phyloP scores from a whole-genome alignment of 2,113 vertebrate genomes.

The Apteryx mantelli region DNA sequence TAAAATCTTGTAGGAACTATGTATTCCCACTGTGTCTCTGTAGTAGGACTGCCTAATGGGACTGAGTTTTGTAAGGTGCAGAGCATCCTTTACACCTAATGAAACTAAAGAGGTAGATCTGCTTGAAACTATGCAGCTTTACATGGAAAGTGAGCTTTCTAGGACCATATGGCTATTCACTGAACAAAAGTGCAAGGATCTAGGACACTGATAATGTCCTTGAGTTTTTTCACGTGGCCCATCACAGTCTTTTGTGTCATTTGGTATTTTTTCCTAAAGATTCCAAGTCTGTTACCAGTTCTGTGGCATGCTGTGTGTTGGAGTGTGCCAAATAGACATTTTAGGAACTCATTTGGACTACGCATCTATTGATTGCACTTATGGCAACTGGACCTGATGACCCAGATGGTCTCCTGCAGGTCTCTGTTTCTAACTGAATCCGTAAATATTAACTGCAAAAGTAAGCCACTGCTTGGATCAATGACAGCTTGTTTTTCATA shows the following conservation, averaged over 20 bases:
- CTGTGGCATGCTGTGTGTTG: neutral
- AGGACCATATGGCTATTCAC: neutral
- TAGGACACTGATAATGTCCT: neutral
- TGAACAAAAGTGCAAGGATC: neutral
- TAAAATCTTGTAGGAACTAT: neutral
- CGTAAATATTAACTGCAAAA: conserved; percentile 6
- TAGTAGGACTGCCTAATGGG: neutral
- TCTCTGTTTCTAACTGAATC: neutral
- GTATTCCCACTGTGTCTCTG: neutral
- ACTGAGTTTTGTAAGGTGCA: neutral
- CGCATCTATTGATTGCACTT: neutral
- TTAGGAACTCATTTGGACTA: neutral
- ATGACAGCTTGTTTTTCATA: conserved; percentile 40
- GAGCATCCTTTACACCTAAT: neutral
- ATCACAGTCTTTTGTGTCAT: neutral
- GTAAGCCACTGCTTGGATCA: neutral
- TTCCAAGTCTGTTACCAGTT: neutral
- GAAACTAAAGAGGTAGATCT: neutral
- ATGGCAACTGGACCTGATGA: neutral
- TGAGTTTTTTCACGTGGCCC: neutral
- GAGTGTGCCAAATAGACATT: neutral
- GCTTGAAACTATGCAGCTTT: neutral
- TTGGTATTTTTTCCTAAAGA: neutral
- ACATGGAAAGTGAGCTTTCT: neutral
- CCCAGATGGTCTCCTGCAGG: neutral